phyloP scores from a whole-genome alignment of 2,113 vertebrate genomes.

The Chaetura pelagica region DNA sequence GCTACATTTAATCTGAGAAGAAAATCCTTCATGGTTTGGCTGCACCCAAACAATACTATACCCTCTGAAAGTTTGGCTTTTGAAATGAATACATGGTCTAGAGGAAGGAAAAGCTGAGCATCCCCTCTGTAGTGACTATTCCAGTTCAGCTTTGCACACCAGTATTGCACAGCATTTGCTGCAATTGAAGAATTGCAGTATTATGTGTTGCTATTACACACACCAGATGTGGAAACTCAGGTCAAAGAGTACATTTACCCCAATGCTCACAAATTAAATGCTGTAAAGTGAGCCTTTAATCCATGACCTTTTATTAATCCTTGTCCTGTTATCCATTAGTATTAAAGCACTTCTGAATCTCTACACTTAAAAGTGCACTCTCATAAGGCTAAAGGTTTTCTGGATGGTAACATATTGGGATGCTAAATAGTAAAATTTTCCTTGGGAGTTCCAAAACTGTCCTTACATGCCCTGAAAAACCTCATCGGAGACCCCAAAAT shows the following conservation, averaged over 20 bases:
- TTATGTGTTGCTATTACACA: not conserved
- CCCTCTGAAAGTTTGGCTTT: not conserved
- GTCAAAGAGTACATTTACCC: not conserved
- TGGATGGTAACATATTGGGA: not conserved
- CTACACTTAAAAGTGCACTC: not conserved
- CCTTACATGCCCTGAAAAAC: not conserved
- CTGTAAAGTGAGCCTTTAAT: not conserved
- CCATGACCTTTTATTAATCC: not conserved
- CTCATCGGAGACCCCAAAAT: not conserved
- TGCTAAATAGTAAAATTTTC: not conserved
- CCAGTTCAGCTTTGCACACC: not conserved
- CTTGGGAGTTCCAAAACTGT: not conserved
- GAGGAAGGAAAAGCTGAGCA: not conserved
- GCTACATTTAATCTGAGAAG: conserved; percentile 4
- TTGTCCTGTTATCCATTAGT: not conserved
- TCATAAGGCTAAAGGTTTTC: not conserved
- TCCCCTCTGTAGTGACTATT: not conserved
- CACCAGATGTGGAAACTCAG: not conserved
- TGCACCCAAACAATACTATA: not conserved
- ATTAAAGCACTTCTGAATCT: not conserved
- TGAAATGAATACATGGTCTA: not conserved
- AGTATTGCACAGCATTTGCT: not conserved
- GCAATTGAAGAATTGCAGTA: not conserved
- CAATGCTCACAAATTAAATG: not conserved
- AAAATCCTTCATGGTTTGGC: conserved; percentile 22